Base-by-base conservation (phyloP, 2,888 invertebrate species). In the Crocallis elinguaria region DNA sequence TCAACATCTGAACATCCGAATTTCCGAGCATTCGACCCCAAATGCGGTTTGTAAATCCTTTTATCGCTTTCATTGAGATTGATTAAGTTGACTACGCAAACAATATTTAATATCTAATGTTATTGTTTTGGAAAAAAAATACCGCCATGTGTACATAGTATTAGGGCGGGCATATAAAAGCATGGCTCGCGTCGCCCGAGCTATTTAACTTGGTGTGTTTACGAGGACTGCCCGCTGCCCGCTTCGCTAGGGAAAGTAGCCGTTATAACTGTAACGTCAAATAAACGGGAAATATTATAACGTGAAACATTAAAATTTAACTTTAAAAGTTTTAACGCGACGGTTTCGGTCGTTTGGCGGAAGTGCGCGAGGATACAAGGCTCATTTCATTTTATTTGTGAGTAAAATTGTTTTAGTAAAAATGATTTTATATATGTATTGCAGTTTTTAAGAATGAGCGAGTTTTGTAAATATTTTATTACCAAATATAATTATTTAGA, bases 151-250 rank as follows among this genome's bases (percentile, higher is more conserved):
- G 33, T 33, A 6, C n/a, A 32, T 14, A 23, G 60, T 63, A 60
- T 62, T 50, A 52, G 54, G 68, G 64, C 71, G 73, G 71, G 63
- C 63, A 77, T 88, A 88, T 88, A 88, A 88, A 85, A 76, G 80
- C 76, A 73, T 53, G 74, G 69, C 69, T 79, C 75, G 66, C 66
- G 64, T 57, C 61, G 57, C 64, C 67, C 77, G 75, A 75, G 69
- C 67, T 82, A 84, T 77, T 84, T 71, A 75, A 73, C 68, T 69
- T 62, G 44, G 63, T 56, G 75, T 76, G 71, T 74, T 77, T 73
- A 77, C 78, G 71, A 57, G 71, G 68, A 60, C 68, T 43, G 49
- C 49, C 51, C 63, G 63, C 30, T 23, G 2, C 23, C 16, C 39
- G n/a, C 21, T 13, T 6, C 6, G 25, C 17, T 38, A 17, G 51